A percentile compares a stretch with the other conserved stretches of the same genome.
phyloP scores from a whole-genome alignment of 2,113 vertebrate genomes.

The Neoarius graeffei region DNA sequence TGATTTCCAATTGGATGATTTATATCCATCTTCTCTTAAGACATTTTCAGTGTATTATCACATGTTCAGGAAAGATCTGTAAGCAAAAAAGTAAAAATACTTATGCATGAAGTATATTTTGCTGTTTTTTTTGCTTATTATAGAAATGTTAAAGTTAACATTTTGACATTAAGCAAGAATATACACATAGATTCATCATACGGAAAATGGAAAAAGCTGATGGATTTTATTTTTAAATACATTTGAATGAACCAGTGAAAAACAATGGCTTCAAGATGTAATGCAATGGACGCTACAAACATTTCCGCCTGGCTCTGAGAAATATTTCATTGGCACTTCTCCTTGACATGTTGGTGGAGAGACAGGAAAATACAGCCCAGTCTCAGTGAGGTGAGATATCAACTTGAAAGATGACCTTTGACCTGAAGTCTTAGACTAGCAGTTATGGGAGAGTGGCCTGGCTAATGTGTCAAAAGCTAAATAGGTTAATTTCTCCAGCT shows the following conservation, averaged over 20 bases:
- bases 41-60: not conserved
- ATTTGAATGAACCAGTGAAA: not conserved
- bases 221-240: not conserved
- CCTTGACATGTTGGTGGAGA: constrained; percentile 29
- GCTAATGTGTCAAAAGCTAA: constrained; percentile 35
- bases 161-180: not conserved
- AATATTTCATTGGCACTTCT: not conserved
- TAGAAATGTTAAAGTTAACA: not conserved
- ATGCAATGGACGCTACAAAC: not conserved
- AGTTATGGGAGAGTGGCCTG: not conserved
- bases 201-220: not conserved
- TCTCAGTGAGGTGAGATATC: constrained; percentile 13
- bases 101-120: constrained; percentile 1
- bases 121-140: not conserved
- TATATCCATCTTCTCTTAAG: constrained; percentile 1
- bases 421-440: constrained; percentile 21
- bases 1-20: not conserved
- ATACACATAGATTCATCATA: not conserved
- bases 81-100: not conserved
- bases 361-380: constrained; percentile 3
- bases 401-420: constrained; percentile 46
- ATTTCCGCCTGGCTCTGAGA: not conserved
- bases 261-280: not conserved
- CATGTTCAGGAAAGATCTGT: constrained; percentile 14
- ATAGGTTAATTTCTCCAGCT: constrained; percentile 34